Conservation (phyloP, 2,113 vertebrate genomes). For the Okapia johnstoni region DNA sequence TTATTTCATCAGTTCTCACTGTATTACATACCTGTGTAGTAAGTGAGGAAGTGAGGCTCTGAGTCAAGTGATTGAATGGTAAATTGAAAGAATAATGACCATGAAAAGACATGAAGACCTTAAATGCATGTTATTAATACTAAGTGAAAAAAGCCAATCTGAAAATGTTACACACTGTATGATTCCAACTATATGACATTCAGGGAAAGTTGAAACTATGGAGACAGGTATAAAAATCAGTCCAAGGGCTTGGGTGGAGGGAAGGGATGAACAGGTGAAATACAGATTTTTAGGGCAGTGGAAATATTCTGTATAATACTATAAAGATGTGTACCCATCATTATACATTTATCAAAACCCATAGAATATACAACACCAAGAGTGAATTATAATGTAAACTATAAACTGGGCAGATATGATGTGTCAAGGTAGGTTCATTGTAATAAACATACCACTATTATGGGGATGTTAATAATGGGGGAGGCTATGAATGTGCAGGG, state of each 20-base stretch:
- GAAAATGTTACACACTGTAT: background rate
- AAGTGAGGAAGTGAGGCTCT: background rate
- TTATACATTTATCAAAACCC: background rate
- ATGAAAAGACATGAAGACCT: background rate
- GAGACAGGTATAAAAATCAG: background rate
- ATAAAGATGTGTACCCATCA: background rate
- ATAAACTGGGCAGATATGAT: background rate
- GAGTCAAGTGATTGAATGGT: background rate
- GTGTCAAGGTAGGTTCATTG: background rate
- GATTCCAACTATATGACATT: background rate
- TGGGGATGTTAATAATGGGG: background rate
- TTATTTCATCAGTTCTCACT: background rate
- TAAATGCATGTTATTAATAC: background rate
- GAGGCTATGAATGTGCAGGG: background rate
- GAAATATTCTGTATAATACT: background rate
- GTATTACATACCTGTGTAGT: background rate
- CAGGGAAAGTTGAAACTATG: background rate
- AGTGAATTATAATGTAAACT: background rate
- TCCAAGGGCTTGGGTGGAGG: background rate
- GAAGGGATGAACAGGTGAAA: background rate
- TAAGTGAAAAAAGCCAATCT: background rate
- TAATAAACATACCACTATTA: background rate
- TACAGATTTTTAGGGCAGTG: background rate
- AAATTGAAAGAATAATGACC: background rate
- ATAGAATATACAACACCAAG: background rate